Conservation (phyloP, 2,113 vertebrate species). For the Maccullochella peelii region DNA sequence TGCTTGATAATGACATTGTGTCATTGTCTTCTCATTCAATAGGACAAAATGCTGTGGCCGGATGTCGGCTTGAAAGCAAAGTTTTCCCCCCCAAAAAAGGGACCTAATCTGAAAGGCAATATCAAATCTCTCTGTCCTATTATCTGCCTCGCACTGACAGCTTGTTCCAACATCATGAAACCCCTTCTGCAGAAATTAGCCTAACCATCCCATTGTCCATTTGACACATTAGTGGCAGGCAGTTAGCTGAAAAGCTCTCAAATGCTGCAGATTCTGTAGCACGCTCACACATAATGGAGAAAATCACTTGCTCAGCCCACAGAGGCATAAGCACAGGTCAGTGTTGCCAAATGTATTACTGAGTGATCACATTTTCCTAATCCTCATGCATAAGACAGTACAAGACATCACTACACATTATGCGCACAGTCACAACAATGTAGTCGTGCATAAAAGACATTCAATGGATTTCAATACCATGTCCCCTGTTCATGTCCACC, state of each 20-base stretch:
- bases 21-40: slow-evolving; percentile 43
- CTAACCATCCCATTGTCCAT: slow-evolving; percentile 55
- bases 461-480: background rate
- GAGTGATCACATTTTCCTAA: slow-evolving; percentile 56
- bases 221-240: slow-evolving; percentile 68
- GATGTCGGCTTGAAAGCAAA: slow-evolving; percentile 46
- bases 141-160: slow-evolving; percentile 60
- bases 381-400: slow-evolving; percentile 6
- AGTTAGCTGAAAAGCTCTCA: slow-evolving; percentile 55
- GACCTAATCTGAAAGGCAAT: slow-evolving; percentile 36
- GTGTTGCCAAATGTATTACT: slow-evolving; percentile 37
- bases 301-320: slow-evolving; percentile 57
- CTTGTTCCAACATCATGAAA: slow-evolving; percentile 53
- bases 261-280: slow-evolving; percentile 52
- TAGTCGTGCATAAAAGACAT: background rate
- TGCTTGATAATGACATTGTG: slow-evolving; percentile 30
- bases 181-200: slow-evolving; percentile 55
- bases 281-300: slow-evolving; percentile 44
- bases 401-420: slow-evolving; percentile 20
- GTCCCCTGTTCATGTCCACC: background rate
- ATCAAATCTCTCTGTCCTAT: slow-evolving; percentile 48
- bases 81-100: background rate
- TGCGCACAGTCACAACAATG: background rate
- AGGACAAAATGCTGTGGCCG: slow-evolving; percentile 15
- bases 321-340: slow-evolving; percentile 53